These are phyloP conservation scores for Micromys minutus DNA, from an alignment of 2,113 vertebrate genomes.

Conservation along the genomic window DNA sequence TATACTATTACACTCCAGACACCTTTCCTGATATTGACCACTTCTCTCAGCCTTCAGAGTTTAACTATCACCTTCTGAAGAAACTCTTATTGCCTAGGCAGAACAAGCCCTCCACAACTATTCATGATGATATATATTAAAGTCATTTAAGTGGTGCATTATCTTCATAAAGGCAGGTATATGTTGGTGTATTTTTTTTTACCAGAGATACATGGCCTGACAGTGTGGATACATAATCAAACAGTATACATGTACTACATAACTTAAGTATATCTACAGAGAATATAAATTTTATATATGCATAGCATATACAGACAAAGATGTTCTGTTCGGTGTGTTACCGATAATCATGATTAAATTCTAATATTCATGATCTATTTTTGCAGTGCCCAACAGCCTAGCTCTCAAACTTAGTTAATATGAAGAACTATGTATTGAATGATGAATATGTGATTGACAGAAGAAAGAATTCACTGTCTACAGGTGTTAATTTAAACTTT, in stretches of 20 bases:
- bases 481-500: background rate
- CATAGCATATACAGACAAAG: background rate
- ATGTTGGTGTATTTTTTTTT: background rate
- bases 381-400: background rate
- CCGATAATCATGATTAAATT: background rate
- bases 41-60: background rate
- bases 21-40: background rate
- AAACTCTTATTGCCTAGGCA: background rate
- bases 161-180: background rate
- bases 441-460: background rate
- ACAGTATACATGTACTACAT: background rate
- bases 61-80: background rate
- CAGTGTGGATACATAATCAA: background rate
- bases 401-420: background rate
- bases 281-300: background rate
- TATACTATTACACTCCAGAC: no score
- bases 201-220: background rate
- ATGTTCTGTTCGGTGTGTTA: background rate
- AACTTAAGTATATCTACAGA: slow-evolving; percentile 6
- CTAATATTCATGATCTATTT: slow-evolving; percentile 7
- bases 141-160: background rate
- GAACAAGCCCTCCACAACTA: background rate
- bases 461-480: background rate
- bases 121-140: background rate
- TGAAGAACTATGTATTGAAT: background rate